Conservation (phyloP, 1,140 invertebrate species). For the Eriocheir sinensis region DNA sequence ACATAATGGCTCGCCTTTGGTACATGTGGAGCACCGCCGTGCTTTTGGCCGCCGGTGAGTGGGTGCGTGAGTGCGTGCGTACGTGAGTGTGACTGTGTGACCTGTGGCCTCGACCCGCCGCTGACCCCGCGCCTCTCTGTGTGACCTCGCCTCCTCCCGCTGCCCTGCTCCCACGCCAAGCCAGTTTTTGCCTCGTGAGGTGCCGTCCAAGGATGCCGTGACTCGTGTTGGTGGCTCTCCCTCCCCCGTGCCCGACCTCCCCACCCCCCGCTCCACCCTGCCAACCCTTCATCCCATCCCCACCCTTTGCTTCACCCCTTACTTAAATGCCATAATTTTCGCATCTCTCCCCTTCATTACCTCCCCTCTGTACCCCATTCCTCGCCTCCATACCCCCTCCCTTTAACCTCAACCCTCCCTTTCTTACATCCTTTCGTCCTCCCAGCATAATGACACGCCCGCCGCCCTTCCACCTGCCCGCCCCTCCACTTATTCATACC, state of each 20-base stretch:
- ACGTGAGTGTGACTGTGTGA: background rate
- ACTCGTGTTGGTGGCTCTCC: background rate
- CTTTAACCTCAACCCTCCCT: too few species aligned
- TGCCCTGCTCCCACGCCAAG: background rate
- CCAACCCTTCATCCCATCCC: background rate
- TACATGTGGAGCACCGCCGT: slow-evolving; percentile 36
- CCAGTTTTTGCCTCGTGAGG: background rate
- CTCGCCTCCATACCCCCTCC: background rate
- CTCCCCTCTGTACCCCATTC: background rate
- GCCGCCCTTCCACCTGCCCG: background rate
- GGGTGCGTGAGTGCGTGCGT: background rate
- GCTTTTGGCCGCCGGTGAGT: slow-evolving; percentile 48
- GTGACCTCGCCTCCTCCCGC: background rate
- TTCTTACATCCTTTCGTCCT: too few species aligned
- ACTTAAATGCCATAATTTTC: background rate
- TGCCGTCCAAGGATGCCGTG: background rate
- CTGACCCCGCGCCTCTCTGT: background rate
- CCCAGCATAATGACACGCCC: too few species aligned
- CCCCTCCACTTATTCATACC: background rate
- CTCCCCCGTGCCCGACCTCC: background rate
- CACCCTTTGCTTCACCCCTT: background rate
- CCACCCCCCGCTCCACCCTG: background rate
- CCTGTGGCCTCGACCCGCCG: background rate
- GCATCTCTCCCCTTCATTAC: background rate
- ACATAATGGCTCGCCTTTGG: slow-evolving; percentile 53